phyloP scores from a whole-genome alignment of 2,888 invertebrate genomes.

The Mythimna vitellina region DNA sequence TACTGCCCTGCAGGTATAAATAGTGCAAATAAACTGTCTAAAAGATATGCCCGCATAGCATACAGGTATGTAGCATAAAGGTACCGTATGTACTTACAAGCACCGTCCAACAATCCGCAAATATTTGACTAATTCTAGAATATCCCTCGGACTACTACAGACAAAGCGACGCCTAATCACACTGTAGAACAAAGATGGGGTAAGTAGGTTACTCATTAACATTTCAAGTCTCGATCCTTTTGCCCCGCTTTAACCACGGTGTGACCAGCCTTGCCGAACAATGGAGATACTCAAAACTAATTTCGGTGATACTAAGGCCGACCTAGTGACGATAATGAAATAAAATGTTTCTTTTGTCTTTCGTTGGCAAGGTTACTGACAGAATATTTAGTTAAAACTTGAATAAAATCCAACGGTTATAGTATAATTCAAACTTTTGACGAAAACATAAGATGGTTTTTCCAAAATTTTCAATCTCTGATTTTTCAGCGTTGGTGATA shows the following conservation, averaged over 20 bases:
- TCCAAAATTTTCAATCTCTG: neutral
- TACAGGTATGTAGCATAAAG: slow-evolving; percentile 17
- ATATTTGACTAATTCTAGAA: slow-evolving; percentile 63
- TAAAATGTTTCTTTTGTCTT: slow-evolving; percentile 43
- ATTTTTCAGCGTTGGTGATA: neutral
- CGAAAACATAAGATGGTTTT: neutral
- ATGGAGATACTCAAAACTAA: slow-evolving; percentile 43
- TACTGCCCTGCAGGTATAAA: slow-evolving; percentile 30
- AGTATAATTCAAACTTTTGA: slow-evolving; percentile 21
- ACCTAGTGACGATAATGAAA: slow-evolving; percentile 32
- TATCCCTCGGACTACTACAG: slow-evolving; percentile 45
- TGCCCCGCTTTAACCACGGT: slow-evolving; percentile 22
- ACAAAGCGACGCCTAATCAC: slow-evolving; percentile 65
- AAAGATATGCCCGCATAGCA: slow-evolving; percentile 43
- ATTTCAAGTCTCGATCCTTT: slow-evolving; percentile 55
- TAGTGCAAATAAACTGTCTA: slow-evolving; percentile 55
- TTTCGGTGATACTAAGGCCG: slow-evolving; percentile 27
- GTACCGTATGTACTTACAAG: slow-evolving; percentile 1
- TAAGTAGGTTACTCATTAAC: slow-evolving; percentile 49
- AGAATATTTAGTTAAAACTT: slow-evolving; percentile 33
- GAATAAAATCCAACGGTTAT: slow-evolving; percentile 26
- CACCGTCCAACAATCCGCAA: slow-evolving; percentile 50
- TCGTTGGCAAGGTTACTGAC: slow-evolving; percentile 18
- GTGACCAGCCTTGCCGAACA: slow-evolving; percentile 30
- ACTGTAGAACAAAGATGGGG: slow-evolving; percentile 52